Conservation (phyloP, 2,888 invertebrate species). For the Stenodema calcarata region DNA sequence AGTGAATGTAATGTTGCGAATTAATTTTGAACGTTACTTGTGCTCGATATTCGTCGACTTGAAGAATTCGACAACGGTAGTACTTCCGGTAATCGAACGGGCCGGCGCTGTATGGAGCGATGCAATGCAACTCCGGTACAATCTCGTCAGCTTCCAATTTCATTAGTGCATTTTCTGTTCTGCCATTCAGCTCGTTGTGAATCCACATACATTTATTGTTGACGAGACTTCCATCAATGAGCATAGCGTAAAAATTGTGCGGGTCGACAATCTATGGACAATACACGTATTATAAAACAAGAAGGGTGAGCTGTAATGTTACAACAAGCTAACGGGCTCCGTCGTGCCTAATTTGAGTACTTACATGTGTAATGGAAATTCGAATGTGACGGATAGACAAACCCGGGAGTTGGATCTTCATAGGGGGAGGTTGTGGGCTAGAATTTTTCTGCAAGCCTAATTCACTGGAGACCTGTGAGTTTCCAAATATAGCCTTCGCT, state of each 20-base stretch:
- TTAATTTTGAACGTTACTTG: too few species aligned
- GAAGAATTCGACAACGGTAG: neutral
- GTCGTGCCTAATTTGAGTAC: too few species aligned
- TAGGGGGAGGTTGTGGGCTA: too few species aligned
- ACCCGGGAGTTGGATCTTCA: neutral
- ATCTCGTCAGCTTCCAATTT: neutral
- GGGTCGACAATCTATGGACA: neutral
- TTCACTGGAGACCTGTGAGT: neutral
- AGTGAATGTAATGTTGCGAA: too few species aligned
- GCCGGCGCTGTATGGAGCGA: neutral
- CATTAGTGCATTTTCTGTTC: neutral
- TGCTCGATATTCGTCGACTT: neutral
- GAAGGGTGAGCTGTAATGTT: too few species aligned
- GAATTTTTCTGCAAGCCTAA: too few species aligned
- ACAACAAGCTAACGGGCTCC: too few species aligned
- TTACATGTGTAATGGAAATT: neutral
- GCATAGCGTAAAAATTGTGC: neutral
- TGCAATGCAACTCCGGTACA: neutral
- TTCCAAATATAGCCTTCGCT: slow-evolving; percentile 61
- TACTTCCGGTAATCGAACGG: neutral
- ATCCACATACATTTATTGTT: neutral
- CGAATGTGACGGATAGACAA: neutral
- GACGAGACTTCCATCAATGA: neutral
- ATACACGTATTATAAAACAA: too few species aligned
- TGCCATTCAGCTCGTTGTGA: neutral